phyloP scores from a whole-genome alignment of 2,888 invertebrate genomes.

The Lasioglossum zephyrum region DNA sequence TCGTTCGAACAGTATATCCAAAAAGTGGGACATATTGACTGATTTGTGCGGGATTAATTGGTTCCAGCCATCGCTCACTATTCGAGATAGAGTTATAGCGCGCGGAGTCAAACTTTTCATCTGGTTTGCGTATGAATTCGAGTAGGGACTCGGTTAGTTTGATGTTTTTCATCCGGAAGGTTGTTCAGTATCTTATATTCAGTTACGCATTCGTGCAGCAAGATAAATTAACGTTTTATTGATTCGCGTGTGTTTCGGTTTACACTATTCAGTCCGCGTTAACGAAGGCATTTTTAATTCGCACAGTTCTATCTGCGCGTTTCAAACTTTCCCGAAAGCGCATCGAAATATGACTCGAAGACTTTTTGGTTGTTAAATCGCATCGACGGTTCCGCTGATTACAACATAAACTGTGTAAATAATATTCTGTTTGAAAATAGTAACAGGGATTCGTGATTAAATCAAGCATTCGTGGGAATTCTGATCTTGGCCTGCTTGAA shows the following conservation, averaged over 20 bases:
- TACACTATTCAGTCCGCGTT: background rate
- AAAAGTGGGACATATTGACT: background rate
- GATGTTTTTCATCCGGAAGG: background rate
- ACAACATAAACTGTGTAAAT: background rate
- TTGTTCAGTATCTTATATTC: background rate
- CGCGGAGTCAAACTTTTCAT: background rate
- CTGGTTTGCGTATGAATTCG: background rate
- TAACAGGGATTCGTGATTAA: background rate
- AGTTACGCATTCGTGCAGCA: background rate
- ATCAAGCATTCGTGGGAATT: background rate
- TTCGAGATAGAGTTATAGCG: background rate
- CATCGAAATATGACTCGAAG: background rate
- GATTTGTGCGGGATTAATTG: constrained; percentile 5
- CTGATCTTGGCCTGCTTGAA: background rate
- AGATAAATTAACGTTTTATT: background rate
- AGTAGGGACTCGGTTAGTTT: background rate
- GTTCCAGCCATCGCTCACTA: background rate
- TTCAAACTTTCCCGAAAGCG: background rate
- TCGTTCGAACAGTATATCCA: background rate
- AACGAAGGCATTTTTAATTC: background rate
- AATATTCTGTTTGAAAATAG: background rate
- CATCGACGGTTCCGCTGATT: background rate
- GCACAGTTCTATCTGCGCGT: background rate
- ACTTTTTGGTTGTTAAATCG: background rate
- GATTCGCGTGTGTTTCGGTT: background rate